Percentiles rank a stretch among this genome's conserved stretches.
Conservation (phyloP, 1,140 invertebrate genomes). For the Ceratina calcarata region DNA sequence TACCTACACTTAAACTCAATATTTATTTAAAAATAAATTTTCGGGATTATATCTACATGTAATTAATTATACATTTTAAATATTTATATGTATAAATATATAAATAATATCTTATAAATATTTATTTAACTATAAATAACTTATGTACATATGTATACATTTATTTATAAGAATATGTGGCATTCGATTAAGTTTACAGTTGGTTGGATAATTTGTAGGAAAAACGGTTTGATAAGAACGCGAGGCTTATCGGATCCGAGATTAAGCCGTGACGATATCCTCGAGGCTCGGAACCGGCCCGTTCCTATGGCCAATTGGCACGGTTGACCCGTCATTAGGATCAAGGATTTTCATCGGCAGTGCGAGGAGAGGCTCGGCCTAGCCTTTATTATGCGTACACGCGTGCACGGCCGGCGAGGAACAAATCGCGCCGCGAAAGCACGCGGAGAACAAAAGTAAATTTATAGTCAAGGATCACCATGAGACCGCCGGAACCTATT, state of each 20-base stretch:
- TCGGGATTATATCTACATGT: too few species aligned
- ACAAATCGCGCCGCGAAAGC: constrained; percentile 1
- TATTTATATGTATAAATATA: too few species aligned
- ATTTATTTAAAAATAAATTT: too few species aligned
- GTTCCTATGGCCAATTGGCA: constrained; percentile 71
- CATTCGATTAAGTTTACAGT: too few species aligned
- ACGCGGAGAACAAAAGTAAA: constrained; percentile 34
- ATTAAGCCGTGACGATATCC: constrained; percentile 40
- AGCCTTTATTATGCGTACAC: constrained; percentile 54
- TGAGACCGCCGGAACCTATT: constrained; percentile 34
- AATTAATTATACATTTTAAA: too few species aligned
- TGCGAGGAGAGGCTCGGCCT: constrained; percentile 44
- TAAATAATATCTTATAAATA: too few species aligned
- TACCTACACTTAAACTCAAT: too few species aligned
- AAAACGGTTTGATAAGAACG: constrained; percentile 9
- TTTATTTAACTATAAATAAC: too few species aligned
- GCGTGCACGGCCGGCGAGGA: constrained; percentile 5
- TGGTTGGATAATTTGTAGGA: too few species aligned
- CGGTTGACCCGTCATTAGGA: constrained; percentile 75
- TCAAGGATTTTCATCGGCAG: constrained; percentile 69
- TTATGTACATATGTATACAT: too few species aligned
- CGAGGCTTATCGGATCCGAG: constrained; percentile 37
- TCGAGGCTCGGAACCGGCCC: constrained; percentile 43
- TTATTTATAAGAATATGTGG: too few species aligned
- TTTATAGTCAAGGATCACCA: constrained; percentile 41